These are phyloP conservation scores for Teleogryllus oceanicus DNA, from an alignment of 2,888 invertebrate genomes.

Conservation along the genomic window DNA sequence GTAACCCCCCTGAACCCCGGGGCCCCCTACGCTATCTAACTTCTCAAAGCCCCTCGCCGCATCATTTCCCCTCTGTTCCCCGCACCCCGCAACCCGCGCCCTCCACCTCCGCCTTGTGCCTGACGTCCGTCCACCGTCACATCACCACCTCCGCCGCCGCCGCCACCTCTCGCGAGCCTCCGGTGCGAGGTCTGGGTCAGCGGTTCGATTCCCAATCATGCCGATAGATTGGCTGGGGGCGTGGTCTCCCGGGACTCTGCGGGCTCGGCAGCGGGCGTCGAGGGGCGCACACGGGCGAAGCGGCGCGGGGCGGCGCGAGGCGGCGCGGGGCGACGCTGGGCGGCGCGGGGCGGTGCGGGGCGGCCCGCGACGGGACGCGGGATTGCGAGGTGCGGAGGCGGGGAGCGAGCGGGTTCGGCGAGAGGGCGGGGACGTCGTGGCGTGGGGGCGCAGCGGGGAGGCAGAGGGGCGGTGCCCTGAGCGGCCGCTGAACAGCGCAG, in stretches of 20 bases:
- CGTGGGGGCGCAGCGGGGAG: not conserved
- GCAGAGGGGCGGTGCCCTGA: no score
- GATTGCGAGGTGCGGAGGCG: not conserved
- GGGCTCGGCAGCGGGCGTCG: not conserved
- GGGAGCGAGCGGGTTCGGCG: not conserved
- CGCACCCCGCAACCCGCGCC: no score
- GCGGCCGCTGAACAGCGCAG: no score
- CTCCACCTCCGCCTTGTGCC: no score
- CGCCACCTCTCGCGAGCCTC: not conserved
- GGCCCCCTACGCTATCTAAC: no score
- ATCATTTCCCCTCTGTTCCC: no score
- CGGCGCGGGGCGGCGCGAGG: not conserved
- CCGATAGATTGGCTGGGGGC: constrained; percentile 8
- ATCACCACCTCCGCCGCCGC: not conserved
- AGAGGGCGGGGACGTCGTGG: not conserved
- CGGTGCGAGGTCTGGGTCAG: not conserved
- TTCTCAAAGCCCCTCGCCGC: no score
- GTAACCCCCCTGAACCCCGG: no score
- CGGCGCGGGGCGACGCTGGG: not conserved
- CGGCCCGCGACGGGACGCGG: not conserved
- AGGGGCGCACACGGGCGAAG: not conserved
- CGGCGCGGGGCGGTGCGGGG: not conserved
- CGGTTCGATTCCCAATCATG: constrained; percentile 18
- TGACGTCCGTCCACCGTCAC: not conserved
- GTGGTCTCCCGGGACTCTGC: not conserved